phyloP scores from a whole-genome alignment of 2,888 invertebrate species.

The Cosmorhoe ocellata region DNA sequence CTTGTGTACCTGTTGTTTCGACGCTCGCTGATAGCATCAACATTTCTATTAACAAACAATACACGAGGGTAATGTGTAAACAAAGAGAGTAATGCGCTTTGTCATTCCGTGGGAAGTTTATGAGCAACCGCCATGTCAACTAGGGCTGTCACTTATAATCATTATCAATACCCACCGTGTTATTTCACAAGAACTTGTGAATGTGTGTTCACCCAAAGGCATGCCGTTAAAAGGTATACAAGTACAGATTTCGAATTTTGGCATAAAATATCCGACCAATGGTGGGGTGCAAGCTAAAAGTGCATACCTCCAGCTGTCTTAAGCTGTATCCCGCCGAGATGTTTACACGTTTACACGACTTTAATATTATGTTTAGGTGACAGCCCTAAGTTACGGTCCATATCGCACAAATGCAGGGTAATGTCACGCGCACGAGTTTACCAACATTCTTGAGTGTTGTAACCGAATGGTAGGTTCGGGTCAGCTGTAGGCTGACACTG shows the following conservation, averaged over 20 bases:
- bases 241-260: no score
- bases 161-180: no score
- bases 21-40: slow-evolving; percentile 53
- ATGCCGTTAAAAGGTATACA: no score
- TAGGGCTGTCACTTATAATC: slow-evolving; percentile 23
- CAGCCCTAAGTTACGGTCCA: slow-evolving; percentile 30
- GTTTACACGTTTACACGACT: no score
- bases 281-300: no score
- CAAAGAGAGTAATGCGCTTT: slow-evolving; percentile 62
- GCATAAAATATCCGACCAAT: no score
- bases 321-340: no score
- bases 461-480: slow-evolving; percentile 21
- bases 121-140: slow-evolving; percentile 30
- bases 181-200: no score
- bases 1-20: slow-evolving; percentile 41
- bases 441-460: slow-evolving; percentile 36
- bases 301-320: no score
- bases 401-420: slow-evolving; percentile 32
- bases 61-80: slow-evolving; percentile 54
- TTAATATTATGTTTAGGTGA: no score
- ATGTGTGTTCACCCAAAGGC: no score
- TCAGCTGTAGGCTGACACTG: slow-evolving; percentile 14
- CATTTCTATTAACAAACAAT: slow-evolving; percentile 67
- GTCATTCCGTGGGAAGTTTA: slow-evolving; percentile 68
- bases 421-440: slow-evolving; percentile 39